phyloP scores from a whole-genome alignment of 2,888 invertebrate species.

The Coleophora deauratella region DNA sequence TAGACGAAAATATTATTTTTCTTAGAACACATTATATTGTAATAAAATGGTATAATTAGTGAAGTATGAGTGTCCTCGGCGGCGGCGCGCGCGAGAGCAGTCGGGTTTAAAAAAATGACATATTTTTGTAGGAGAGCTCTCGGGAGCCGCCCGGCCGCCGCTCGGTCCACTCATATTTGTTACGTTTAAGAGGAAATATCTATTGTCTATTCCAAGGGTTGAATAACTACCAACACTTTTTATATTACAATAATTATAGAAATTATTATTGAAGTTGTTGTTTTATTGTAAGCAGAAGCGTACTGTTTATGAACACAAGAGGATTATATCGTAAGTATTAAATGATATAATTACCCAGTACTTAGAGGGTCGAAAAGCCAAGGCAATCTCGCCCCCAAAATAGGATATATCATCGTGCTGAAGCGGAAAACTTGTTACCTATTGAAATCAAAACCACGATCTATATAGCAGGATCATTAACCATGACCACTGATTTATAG shows the following conservation, averaged over 20 bases:
- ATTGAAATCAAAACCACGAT: too few relatives aligned
- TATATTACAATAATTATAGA: constrained; percentile 76
- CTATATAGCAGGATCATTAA: too few relatives aligned
- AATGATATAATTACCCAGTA: too few relatives aligned
- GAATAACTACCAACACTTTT: constrained; percentile 73
- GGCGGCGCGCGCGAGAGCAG: constrained; percentile 18
- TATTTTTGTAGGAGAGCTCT: constrained; percentile 64
- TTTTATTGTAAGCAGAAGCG: constrained; percentile 25
- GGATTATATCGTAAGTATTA: too few relatives aligned
- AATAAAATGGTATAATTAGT: constrained; percentile 62
- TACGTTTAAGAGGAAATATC: constrained; percentile 74
- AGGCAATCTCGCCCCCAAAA: too few relatives aligned
- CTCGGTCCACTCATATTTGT: constrained; percentile 50
- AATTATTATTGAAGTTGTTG: constrained; percentile 69
- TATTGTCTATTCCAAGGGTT: constrained; percentile 75
- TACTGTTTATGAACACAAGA: too few relatives aligned
- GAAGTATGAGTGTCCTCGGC: constrained; percentile 35
- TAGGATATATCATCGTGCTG: too few relatives aligned
- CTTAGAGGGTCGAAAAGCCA: too few relatives aligned
- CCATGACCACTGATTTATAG: too few relatives aligned
- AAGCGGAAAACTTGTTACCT: too few relatives aligned
- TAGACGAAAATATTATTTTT: constrained; percentile 74
- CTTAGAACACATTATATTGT: constrained; percentile 74
- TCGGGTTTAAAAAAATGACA: constrained; percentile 40
- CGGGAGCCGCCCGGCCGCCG: constrained; percentile 19